Evolutionary conservation across 2,113 vertebrate species (phyloP).

Genomic region (Istiophorus platypterus): DNA sequence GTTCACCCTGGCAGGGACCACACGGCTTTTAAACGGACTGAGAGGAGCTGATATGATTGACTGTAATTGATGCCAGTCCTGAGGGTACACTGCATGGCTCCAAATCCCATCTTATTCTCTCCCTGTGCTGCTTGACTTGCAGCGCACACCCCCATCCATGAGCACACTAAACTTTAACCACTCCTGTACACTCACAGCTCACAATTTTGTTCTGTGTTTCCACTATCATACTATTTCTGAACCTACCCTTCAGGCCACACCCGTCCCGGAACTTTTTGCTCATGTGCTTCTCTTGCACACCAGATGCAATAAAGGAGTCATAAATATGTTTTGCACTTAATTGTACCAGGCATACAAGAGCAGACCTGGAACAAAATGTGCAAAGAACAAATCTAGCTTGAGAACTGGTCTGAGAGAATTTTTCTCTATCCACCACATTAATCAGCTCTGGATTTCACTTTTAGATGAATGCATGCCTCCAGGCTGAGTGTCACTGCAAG

Average conservation of each 20-base stretch:
- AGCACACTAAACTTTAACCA: slow-evolving; percentile 12
- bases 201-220: slow-evolving; percentile 19
- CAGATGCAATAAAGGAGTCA: neutral
- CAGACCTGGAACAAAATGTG: slow-evolving; percentile 2
- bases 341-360: neutral
- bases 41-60: slow-evolving; percentile 11
- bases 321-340: neutral
- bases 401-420: neutral
- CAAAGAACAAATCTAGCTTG: neutral
- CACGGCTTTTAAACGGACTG: neutral
- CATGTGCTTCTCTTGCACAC: neutral
- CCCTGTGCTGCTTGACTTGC: neutral
- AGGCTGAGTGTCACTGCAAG: neutral
- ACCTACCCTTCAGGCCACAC: neutral
- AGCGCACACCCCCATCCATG: neutral
- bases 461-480: neutral
- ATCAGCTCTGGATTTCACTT: neutral
- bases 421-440: neutral
- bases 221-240: neutral
- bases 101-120: neutral
- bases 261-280: slow-evolving; percentile 24
- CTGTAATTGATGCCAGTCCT: slow-evolving; percentile 6
- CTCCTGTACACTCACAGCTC: neutral
- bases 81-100: neutral
- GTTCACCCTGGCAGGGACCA: neutral